phyloP scores from a whole-genome alignment of 1,140 invertebrate genomes.

The Rhagoletis zephyria region DNA sequence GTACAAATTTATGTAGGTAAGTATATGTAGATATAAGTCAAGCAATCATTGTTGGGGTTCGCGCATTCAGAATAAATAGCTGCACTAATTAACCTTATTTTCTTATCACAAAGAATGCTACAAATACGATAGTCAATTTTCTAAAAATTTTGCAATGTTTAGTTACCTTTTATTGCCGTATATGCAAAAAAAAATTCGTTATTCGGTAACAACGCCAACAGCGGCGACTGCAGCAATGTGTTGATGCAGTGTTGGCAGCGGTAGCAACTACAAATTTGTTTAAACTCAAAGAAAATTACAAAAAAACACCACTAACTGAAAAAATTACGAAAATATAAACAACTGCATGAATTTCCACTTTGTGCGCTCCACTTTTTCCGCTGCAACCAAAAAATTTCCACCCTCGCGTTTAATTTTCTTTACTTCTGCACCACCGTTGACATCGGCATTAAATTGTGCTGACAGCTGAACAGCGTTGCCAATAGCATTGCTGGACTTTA shows the following conservation, averaged over 20 bases:
- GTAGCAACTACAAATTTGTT: constrained; percentile 21
- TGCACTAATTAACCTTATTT: background rate
- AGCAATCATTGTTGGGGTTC: background rate
- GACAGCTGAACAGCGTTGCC: constrained; percentile 20
- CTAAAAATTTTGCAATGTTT: background rate
- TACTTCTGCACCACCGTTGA: constrained; percentile 1
- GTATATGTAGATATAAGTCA: background rate
- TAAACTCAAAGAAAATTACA: constrained; percentile 45
- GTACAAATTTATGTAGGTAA: background rate
- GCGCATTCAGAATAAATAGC: background rate
- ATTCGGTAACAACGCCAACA: constrained; percentile 2
- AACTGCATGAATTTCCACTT: constrained; percentile 27
- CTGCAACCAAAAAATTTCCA: background rate
- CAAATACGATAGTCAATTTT: background rate
- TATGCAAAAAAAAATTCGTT: constrained; percentile 21
- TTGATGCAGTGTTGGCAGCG: background rate
- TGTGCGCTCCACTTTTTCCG: constrained; percentile 31
- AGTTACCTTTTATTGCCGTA: constrained; percentile 35
- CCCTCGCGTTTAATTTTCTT: constrained; percentile 20
- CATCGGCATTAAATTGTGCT: background rate
- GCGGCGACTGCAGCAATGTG: background rate
- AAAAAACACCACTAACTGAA: constrained; percentile 35
- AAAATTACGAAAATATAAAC: constrained; percentile 42
- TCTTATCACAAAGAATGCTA: constrained; percentile 22
- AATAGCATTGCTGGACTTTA: background rate